Conservation (phyloP, 2,113 vertebrate genomes). For the Cephalopholis sonnerati region DNA sequence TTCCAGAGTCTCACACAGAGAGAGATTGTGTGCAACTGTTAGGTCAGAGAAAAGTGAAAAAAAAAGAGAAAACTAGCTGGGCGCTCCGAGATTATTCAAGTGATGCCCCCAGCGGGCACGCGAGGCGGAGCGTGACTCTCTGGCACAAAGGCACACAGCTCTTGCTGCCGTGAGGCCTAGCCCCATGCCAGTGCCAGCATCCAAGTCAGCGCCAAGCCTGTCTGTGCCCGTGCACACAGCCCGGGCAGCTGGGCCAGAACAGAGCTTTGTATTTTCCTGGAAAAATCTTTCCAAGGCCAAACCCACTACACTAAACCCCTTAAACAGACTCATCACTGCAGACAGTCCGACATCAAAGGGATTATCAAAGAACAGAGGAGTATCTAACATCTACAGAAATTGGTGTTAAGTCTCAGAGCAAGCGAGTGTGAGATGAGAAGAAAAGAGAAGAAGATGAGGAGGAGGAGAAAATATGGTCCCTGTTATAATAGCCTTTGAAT, state of each 20-base stretch:
- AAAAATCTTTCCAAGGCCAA: conserved; percentile 65
- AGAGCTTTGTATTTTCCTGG: conserved; percentile 68
- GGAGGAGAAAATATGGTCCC: conserved; percentile 60
- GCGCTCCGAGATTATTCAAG: conserved; percentile 58
- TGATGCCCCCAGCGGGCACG: conserved; percentile 68
- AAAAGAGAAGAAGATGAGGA: conserved; percentile 37
- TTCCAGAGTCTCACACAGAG: conserved; percentile 72
- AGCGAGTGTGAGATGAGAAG: conserved; percentile 52
- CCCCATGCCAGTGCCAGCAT: conserved; percentile 62
- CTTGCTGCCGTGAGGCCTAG: conserved; percentile 61
- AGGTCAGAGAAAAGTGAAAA: conserved; percentile 41
- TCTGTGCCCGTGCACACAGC: conserved; percentile 57
- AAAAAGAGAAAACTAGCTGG: conserved; percentile 43
- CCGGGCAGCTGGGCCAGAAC: conserved; percentile 61
- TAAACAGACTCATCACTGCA: conserved; percentile 77
- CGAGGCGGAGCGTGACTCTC: conserved; percentile 73
- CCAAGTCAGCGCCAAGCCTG: conserved; percentile 62
- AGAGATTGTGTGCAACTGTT: conserved; percentile 69
- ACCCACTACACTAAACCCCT: conserved; percentile 71
- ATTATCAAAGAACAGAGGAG: conserved; percentile 65
- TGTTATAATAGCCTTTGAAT: conserved; percentile 76
- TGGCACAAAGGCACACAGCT: conserved; percentile 71
- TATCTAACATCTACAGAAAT: conserved; percentile 57
- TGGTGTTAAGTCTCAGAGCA: conserved; percentile 57
- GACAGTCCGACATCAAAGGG: conserved; percentile 76